Evolutionary conservation across 1,140 invertebrate species (phyloP).

Genomic region (Danaus melanippus): DNA sequence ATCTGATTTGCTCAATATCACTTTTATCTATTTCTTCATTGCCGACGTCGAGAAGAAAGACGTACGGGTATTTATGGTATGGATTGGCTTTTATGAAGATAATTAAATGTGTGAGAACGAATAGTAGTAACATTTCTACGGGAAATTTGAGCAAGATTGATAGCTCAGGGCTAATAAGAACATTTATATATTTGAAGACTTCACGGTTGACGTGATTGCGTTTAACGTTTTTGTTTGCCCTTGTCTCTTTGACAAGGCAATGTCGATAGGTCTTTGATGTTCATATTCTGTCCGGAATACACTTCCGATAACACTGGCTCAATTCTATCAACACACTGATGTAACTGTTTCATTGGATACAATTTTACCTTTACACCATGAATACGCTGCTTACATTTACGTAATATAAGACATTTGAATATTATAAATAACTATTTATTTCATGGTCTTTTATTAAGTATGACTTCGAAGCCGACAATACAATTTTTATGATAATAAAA

Average conservation of each 20-base stretch:
- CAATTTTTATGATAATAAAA: no score
- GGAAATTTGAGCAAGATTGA: slow-evolving; percentile 28
- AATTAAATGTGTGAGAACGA: slow-evolving; percentile 30
- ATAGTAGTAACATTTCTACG: slow-evolving; percentile 45
- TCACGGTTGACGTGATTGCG: slow-evolving; percentile 44
- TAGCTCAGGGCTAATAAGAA: slow-evolving; percentile 44
- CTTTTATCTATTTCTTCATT: slow-evolving; percentile 60
- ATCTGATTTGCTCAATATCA: slow-evolving; percentile 49
- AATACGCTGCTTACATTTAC: no score
- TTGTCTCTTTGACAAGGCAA: slow-evolving; percentile 43
- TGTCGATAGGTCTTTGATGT: slow-evolving; percentile 35
- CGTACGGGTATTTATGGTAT: slow-evolving; percentile 57
- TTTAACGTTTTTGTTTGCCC: slow-evolving; percentile 62
- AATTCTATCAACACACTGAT: no score
- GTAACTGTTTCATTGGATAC: no score
- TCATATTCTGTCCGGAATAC: background rate
- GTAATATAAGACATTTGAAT: no score
- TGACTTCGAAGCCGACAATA: no score
- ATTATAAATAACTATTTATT: no score
- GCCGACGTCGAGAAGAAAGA: slow-evolving; percentile 58
- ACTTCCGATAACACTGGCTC: no score
- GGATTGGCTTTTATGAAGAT: slow-evolving; percentile 35
- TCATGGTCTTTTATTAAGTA: no score
- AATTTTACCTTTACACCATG: no score
- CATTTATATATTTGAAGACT: slow-evolving; percentile 53